Evolutionary conservation across 2,888 invertebrate genomes (phyloP), one percentile per base, ranked within the genome.

Genomic region (Hirtodrosophila confusa): DNA sequence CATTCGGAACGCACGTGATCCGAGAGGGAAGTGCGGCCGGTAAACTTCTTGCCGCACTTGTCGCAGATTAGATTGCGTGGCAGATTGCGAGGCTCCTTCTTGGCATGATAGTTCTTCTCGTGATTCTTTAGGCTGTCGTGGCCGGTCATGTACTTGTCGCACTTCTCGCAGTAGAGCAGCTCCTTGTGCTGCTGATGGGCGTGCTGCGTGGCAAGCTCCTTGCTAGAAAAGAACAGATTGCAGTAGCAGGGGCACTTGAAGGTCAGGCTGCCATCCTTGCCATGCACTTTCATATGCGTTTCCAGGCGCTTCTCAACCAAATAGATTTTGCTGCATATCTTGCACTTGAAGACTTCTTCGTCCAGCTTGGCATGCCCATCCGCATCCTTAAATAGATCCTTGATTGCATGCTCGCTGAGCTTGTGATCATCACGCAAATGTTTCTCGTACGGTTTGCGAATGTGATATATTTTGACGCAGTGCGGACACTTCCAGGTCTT

Each of bases 1-100:
- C 93, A 93, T 55, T 92, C 91, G 10, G 91, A 92, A 12, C 91
- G 88, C 37, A 92, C 92, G 49, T 93, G 93, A 65, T 90, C 90
- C 6, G 88, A 88, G 2, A 93, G 78, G 0, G 91, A 89, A 0
- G 91, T 90, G 70, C 92, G 92, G 2, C 90, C 90, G 7, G 86
- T 79, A 48, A 90, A 92, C 35, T 89, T 91, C 57, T 91, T 91
- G 5, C 90, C 91, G 44, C 91, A 91, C 51, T 91, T 92, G 50
- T 89, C 88, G 65, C 91, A 91, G 23, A 91, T 89, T 12, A 90
- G 80, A 69, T 88, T 90, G 3, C 89, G 91, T 69, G 76, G 89
- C 72, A 78, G 89, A 83, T 75, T 89, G 62, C 78, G 80, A 11
- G 86, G 69, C 51, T 72, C 74, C 55, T 77, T 79, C 40, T 80